Conservation (phyloP, 2,797 vertebrate genomes). For the Crenichthys baileyi region DNA sequence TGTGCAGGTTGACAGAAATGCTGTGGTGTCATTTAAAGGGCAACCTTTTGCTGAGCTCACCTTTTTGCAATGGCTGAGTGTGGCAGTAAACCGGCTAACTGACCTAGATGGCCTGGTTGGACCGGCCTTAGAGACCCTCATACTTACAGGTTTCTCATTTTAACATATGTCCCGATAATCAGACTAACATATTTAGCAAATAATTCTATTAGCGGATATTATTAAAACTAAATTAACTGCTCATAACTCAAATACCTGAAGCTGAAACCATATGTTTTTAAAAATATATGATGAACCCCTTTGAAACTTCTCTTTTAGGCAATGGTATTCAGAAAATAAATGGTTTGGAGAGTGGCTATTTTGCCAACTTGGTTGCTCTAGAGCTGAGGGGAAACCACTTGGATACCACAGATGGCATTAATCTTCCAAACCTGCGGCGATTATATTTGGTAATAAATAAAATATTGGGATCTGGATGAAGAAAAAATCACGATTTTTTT, state of each 20-base stretch:
- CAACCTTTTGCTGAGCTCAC: slow-evolving; percentile 81
- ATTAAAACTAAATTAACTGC: background rate
- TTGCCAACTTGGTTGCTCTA: slow-evolving; percentile 85
- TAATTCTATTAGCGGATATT: background rate
- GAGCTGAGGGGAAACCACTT: slow-evolving; percentile 90
- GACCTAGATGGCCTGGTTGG: slow-evolving; percentile 83
- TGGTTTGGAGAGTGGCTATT: slow-evolving; percentile 76
- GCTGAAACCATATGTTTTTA: background rate
- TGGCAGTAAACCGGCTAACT: slow-evolving; percentile 84
- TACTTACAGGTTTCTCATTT: slow-evolving; percentile 84
- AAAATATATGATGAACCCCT: slow-evolving; percentile 10
- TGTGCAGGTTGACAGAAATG: slow-evolving; percentile 82
- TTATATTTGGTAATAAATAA: slow-evolving; percentile 89
- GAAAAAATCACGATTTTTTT: background rate
- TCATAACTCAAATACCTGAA: slow-evolving; percentile 1
- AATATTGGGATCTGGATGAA: slow-evolving; percentile 68
- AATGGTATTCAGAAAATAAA: slow-evolving; percentile 82
- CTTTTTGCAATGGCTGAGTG: slow-evolving; percentile 89
- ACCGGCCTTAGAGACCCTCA: slow-evolving; percentile 84
- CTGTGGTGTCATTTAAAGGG: slow-evolving; percentile 72
- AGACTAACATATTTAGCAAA: background rate
- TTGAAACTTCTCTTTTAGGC: slow-evolving; percentile 70
- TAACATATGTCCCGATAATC: background rate
- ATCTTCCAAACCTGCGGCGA: slow-evolving; percentile 84
- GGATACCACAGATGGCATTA: slow-evolving; percentile 85